Evolutionary conservation across 2,888 invertebrate genomes (phyloP).

Genomic region (Noctuana brunneofusca): DNA sequence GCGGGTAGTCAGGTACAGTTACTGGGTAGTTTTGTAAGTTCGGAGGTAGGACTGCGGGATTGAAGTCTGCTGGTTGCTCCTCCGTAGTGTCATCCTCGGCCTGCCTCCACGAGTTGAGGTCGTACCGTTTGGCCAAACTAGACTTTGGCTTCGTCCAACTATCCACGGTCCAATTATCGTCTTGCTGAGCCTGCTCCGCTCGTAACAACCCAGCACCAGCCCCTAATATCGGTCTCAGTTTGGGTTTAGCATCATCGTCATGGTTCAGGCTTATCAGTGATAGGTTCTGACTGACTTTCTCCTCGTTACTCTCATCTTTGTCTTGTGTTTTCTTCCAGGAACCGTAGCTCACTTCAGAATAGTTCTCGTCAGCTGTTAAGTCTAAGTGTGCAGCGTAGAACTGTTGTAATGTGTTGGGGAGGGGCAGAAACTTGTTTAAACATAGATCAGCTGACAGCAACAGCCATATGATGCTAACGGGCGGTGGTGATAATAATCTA

Average conservation of each 20-base stretch:
- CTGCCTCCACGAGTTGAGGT: constrained; percentile 74
- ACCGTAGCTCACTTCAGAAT: constrained; percentile 71
- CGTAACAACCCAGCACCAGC: constrained; percentile 67
- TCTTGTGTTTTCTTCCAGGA: constrained; percentile 72
- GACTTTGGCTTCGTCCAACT: constrained; percentile 46
- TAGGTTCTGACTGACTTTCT: constrained; percentile 60
- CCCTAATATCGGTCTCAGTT: constrained; percentile 70
- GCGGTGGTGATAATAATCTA: constrained; percentile 64
- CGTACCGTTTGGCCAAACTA: constrained; percentile 65
- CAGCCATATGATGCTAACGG: constrained; percentile 70
- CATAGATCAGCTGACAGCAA: constrained; percentile 70
- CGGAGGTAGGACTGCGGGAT: constrained; percentile 63
- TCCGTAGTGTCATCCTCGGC: constrained; percentile 64
- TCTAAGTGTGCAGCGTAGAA: constrained; percentile 75
- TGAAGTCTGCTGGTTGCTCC: constrained; percentile 57
- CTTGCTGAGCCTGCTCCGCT: constrained; percentile 65
- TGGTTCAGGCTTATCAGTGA: constrained; percentile 63
- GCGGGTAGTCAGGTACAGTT: constrained; percentile 60
- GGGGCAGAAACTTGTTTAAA: constrained; percentile 72
- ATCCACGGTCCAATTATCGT: constrained; percentile 61
- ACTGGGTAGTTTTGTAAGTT: constrained; percentile 41
- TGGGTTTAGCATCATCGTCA: constrained; percentile 68
- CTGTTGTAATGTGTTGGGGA: constrained; percentile 72
- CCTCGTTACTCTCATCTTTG: constrained; percentile 53
- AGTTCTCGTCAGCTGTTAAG: constrained; percentile 63